Base-by-base conservation (phyloP, 2,113 vertebrate genomes). In the Pedetes capensis region DNA sequence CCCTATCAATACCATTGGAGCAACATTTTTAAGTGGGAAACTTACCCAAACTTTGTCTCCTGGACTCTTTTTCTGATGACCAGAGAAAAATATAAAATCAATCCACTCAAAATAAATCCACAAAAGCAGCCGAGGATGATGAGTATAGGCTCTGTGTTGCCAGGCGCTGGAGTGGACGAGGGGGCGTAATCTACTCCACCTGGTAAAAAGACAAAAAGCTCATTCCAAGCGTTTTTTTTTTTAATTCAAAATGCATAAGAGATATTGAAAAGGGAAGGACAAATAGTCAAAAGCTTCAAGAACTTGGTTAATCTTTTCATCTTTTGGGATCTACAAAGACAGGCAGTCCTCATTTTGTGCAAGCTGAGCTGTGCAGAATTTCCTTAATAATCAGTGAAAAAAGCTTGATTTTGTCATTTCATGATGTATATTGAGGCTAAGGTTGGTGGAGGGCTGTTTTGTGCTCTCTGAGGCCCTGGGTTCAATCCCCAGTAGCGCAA, bases 21-120 rank as follows among this genome's bases (percentile, higher is more conserved):
- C 57, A 23, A 39, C 13, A 34, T 25, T 69, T 79, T 69, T n/a
- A 76, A 76, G 0, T 78, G 10, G 39, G 23, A 5, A 2, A 92
- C 99, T 98, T 97, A 99, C 99, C 99, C 98, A 0, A 99, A 99
- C 61, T 97, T 98, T 1, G 98, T 99, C 79, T 99, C 98, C 93
- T 97, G 94, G 0, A 98, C 97, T 97, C 98, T 98, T 86, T 98
- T 99, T 89, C 97, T 98, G 92, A 99, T 83, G 87, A 98, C 98
- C 89, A 99, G 93, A 0, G 97, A 98, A 29, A 96, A 96, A 95
- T 98, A 99, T 37, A 99, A 96, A 97, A 99, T 27, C 16, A 99
- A 34, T 14, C 99, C 97, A 0, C 99, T 97, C 0, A 99, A 93
- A 39, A 98, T 74, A 5, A 99, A 57, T 47, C 98, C 98, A 0